Conservation (phyloP, 2,797 vertebrate genomes). For the Valencia hispanica region DNA sequence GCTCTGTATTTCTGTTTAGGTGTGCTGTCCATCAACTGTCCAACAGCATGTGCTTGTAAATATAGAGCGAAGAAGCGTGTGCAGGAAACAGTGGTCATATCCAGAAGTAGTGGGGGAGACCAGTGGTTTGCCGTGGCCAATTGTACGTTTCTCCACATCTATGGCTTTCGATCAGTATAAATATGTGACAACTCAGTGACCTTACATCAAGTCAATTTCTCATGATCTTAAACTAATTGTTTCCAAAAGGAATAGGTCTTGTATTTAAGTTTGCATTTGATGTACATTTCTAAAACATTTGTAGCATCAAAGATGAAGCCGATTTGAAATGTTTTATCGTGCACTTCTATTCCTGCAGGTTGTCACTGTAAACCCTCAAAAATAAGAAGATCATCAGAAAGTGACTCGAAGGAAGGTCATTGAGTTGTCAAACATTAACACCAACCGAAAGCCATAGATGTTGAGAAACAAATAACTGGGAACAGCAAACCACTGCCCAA, state of each 20-base stretch:
- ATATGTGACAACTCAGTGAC: constrained; percentile 7
- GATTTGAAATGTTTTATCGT: constrained; percentile 1
- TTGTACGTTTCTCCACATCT: constrained; percentile 3
- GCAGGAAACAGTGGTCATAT: constrained; percentile 18
- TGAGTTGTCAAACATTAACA: neutral
- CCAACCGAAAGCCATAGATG: neutral
- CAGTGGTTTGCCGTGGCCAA: constrained; percentile 25
- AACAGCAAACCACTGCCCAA: constrained; percentile 30
- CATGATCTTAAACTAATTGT: neutral
- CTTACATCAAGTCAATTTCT: constrained; percentile 14
- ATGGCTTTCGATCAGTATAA: neutral
- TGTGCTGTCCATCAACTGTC: too few species aligned
- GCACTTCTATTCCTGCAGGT: constrained; percentile 4
- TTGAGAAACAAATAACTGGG: constrained; percentile 2
- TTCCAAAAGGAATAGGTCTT: neutral
- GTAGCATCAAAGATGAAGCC: neutral
- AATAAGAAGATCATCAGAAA: constrained; percentile 11
- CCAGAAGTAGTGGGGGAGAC: constrained; percentile 9
- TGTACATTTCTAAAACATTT: neutral
- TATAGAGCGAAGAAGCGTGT: constrained; percentile 36
- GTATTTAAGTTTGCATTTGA: neutral
- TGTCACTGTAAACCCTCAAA: constrained; percentile 34
- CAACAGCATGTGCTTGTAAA: constrained; percentile 12
- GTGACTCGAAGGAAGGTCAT: constrained; percentile 16
- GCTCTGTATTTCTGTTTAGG: too few species aligned